Conservation (phyloP, 1,140 invertebrate genomes). For the Eueides isabella region DNA sequence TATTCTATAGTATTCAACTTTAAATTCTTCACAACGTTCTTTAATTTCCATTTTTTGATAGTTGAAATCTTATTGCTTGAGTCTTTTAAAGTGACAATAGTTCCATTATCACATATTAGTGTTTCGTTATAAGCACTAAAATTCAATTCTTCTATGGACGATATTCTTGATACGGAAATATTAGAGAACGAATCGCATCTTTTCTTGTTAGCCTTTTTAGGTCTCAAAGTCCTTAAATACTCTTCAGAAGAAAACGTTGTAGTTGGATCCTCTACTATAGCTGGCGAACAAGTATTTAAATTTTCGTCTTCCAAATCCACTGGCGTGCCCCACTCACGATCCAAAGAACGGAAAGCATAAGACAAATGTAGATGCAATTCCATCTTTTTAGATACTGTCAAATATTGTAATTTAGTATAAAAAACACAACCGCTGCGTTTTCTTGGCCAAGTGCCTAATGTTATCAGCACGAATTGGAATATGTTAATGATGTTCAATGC, state of each 20-base stretch:
- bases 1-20: conserved; percentile 1
- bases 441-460: not conserved
- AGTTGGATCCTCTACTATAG: conserved; percentile 45
- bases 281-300: conserved; percentile 41
- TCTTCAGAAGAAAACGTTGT: conserved; percentile 62
- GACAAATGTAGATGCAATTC: conserved; percentile 60
- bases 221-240: conserved; percentile 45
- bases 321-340: conserved; percentile 58
- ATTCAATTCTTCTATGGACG: conserved; percentile 21
- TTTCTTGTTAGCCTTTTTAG: not conserved
- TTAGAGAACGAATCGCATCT: conserved; percentile 39
- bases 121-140: not conserved
- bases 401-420: not conserved
- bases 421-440: too few species aligned
- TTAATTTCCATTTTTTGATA: not conserved
- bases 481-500: not conserved
- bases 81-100: not conserved
- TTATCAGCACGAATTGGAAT: not conserved
- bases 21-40: not conserved
- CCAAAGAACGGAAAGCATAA: conserved; percentile 54
- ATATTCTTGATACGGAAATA: conserved; percentile 40
- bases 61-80: not conserved
- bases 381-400: conserved; percentile 43
- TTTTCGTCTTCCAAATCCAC: conserved; percentile 53
- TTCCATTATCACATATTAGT: not conserved